phyloP scores from a whole-genome alignment of 2,888 invertebrate species.

The Xylota segnis region DNA sequence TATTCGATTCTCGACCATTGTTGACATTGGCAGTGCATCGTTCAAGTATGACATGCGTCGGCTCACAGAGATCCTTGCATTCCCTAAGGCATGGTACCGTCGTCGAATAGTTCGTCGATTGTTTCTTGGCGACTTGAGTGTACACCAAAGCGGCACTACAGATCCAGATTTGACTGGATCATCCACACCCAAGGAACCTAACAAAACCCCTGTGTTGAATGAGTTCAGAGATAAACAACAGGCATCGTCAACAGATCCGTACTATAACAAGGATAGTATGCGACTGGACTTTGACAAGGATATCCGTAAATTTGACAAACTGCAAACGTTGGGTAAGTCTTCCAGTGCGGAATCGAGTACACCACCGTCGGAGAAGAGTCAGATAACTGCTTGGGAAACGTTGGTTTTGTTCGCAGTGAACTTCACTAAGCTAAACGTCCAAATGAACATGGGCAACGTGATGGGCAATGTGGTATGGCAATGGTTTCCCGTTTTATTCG shows the following conservation, averaged over 20 bases:
- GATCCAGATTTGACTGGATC: constrained; percentile 80
- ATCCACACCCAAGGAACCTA: constrained; percentile 79
- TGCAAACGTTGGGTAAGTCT: constrained; percentile 86
- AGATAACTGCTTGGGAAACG: constrained; percentile 96
- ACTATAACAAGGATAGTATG: constrained; percentile 86
- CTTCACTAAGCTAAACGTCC: constrained; percentile 97
- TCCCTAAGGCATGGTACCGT: constrained; percentile 99
- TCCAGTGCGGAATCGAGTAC: constrained; percentile 86
- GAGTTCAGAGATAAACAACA: constrained; percentile 72
- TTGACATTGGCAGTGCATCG: constrained; percentile 97
- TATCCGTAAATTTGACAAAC: constrained; percentile 84
- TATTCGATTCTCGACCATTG: constrained; percentile 96
- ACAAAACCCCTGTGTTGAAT: constrained; percentile 78
- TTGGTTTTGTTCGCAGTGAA: constrained; percentile 97
- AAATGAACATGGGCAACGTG: constrained; percentile 99
- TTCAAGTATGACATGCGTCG: constrained; percentile 99
- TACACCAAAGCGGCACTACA: constrained; percentile 82
- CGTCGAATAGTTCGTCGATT: constrained; percentile 95
- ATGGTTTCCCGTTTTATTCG: too few relatives aligned
- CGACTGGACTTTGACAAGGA: constrained; percentile 86
- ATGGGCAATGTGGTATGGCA: constrained; percentile 97
- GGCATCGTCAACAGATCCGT: constrained; percentile 78
- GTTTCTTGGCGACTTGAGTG: constrained; percentile 96
- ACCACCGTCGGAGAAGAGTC: constrained; percentile 87
- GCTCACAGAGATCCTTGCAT: constrained; percentile 97